Evolutionary conservation across 2,888 invertebrate species (phyloP), one percentile per base, ranked within the genome.

Genomic region (Mythimna impura): DNA sequence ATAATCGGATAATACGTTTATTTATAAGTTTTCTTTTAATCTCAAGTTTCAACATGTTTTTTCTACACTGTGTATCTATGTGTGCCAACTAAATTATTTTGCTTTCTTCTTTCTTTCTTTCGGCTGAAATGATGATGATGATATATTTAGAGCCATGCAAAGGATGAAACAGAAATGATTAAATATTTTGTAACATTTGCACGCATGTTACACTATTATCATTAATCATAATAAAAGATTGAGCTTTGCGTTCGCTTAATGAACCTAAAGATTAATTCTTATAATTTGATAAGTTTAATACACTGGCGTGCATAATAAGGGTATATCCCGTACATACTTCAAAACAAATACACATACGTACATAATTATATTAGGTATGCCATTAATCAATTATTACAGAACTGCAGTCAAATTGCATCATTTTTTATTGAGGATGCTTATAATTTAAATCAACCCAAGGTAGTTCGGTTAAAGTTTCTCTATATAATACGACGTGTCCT

Each of bases 391-490:
- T 76, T 71, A 70, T 57, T 73, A 58, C 69, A 75, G 50, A 78
- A 80, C 57, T 82, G 80, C 72, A 78, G 47, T 69, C 12, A 9
- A 77, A 52, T 84, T 82, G 76, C 78, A 71, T 61, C 25, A 69
- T 65, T 70, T 74, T 80, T 78, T 81, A 80, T 80, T 78, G 78
- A 85, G 84, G 83, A 82, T 89, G 78, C 63, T 70, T 68, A 66
- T 73, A 71, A 74, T 80, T 76, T 69, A 60, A 88, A 71, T 71
- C 66, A 69, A 78, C 66, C 71, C 86, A 87, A 88, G 89, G 89
- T 52, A 68, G 70, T 62, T 55, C 25, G 9, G 25, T 55, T 64
- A 6, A 55, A 73, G 72, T 85, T 85, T 85, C 78, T 65, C 61
- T 85, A 64, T 60, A 52, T 47, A 66, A 55, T 57, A 62, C 14